A percentile compares a stretch with the other conserved stretches of the same genome.
phyloP scores from a whole-genome alignment of 1,140 invertebrate genomes.

The Brachionus koreanus region DNA sequence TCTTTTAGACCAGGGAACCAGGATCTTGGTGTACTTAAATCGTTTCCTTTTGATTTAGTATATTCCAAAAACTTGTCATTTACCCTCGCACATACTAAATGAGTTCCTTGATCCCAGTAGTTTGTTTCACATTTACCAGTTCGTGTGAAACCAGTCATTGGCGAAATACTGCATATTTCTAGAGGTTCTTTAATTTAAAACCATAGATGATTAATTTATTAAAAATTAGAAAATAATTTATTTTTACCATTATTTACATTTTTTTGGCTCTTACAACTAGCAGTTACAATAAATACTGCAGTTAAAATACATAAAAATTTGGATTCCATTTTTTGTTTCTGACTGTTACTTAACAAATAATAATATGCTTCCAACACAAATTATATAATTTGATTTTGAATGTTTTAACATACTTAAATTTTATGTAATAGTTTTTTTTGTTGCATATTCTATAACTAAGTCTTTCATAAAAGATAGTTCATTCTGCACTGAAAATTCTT shows the following conservation, averaged over 20 bases:
- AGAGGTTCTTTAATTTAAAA: background rate
- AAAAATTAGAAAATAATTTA: background rate
- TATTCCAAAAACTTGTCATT: constrained; percentile 37
- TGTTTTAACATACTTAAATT: background rate
- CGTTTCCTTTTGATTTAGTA: constrained; percentile 39
- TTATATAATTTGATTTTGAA: background rate
- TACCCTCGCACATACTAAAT: constrained; percentile 31
- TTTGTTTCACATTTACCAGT: constrained; percentile 30
- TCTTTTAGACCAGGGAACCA: constrained; percentile 30
- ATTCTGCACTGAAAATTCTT: background rate
- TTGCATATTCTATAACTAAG: background rate
- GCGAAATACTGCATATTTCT: background rate
- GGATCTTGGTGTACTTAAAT: constrained; percentile 6
- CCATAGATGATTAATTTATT: background rate
- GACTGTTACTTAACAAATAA: background rate
- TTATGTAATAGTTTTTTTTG: background rate
- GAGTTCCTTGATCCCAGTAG: background rate
- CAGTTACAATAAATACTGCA: background rate
- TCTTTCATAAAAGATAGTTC: background rate
- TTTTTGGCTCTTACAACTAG: background rate
- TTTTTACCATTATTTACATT: background rate
- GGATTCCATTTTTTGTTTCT: background rate
- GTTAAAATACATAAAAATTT: background rate
- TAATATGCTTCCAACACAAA: background rate
- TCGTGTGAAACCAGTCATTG: constrained; percentile 32